These are phyloP conservation scores for Alcedo atthis DNA, from an alignment of 2,797 vertebrate genomes.

Conservation along the genomic window DNA sequence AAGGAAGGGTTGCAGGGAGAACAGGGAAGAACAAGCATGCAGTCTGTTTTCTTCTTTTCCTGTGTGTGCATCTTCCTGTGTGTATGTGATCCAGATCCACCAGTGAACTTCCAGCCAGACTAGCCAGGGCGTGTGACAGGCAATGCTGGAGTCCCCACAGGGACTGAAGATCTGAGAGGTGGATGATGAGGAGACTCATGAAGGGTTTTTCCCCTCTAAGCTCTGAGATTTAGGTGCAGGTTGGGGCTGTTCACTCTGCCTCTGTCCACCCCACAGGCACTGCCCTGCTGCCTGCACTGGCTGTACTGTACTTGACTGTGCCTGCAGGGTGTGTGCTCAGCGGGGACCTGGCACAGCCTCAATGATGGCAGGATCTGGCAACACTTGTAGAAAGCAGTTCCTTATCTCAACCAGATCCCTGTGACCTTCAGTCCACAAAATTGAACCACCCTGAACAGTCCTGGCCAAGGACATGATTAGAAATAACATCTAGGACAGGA, in stretches of 20 bases:
- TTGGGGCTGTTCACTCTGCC: neutral
- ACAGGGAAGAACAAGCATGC: neutral
- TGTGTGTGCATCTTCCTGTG: neutral
- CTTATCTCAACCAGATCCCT: neutral
- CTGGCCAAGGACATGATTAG: neutral
- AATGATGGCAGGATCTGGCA: neutral
- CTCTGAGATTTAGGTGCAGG: neutral
- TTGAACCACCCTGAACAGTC: neutral
- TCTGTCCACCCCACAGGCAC: fast-evolving
- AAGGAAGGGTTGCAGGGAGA: neutral
- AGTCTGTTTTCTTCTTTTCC: neutral
- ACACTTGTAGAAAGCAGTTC: fast-evolving
- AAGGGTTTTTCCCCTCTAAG: neutral
- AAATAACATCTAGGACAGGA: neutral
- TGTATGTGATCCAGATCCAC: neutral
- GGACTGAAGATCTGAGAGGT: neutral
- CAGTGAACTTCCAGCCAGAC: neutral
- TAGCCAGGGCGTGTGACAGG: neutral
- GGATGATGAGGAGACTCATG: neutral
- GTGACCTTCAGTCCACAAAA: neutral
- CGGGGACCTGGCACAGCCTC: neutral
- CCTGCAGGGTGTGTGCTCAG: neutral
- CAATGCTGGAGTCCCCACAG: neutral
- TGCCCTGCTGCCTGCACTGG: neutral
- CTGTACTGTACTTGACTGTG: no score